These are phyloP conservation scores for Magallana nippona DNA, from an alignment of 2,888 invertebrate species.

Conservation along the genomic window DNA sequence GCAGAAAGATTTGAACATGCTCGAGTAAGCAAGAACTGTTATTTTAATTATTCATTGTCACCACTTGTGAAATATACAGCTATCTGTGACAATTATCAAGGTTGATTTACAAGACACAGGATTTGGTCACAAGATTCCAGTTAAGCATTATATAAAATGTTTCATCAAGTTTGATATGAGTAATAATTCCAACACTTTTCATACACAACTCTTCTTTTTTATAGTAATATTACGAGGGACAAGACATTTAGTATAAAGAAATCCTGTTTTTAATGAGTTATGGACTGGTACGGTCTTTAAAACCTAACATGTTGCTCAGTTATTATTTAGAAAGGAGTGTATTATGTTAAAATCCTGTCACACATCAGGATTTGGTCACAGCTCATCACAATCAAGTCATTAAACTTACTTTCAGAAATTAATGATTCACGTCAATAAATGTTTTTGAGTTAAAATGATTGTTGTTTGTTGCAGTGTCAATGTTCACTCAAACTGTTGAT, in stretches of 20 bases:
- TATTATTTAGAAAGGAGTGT: neutral
- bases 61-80: conserved; percentile 24
- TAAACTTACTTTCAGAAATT: neutral
- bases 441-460: neutral
- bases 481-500: conserved; percentile 22
- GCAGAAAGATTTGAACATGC: conserved; percentile 33
- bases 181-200: conserved; percentile 14
- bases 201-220: neutral
- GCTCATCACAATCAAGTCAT: neutral
- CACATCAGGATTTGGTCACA: neutral
- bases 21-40: conserved; percentile 16
- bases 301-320: neutral
- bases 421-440: conserved; percentile 28
- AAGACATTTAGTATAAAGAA: conserved; percentile 4
- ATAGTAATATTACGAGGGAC: conserved; percentile 1
- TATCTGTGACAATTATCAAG: conserved; percentile 33
- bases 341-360: neutral
- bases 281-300: conserved; percentile 2
- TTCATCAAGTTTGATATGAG: neutral
- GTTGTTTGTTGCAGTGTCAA: neutral
- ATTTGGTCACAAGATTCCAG: neutral
- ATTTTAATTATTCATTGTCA: conserved; percentile 34
- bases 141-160: conserved; percentile 4
- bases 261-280: neutral
- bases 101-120: conserved; percentile 22